Base-by-base conservation (phyloP, 1,140 invertebrate species). In the Caerostris darwini region DNA sequence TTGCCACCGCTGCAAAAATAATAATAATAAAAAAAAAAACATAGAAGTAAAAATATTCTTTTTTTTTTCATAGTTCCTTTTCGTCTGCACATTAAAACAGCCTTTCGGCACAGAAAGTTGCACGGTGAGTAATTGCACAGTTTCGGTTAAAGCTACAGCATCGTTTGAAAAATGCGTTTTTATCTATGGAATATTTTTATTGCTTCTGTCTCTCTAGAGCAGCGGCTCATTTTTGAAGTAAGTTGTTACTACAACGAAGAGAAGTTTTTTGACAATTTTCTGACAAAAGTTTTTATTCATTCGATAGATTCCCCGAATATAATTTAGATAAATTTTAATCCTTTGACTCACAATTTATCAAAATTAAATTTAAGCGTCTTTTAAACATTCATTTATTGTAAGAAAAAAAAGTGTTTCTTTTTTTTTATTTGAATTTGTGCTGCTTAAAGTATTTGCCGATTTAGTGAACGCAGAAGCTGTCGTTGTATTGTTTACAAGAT, bases 51-150 rank as follows among this genome's bases (percentile, higher is more conserved):
- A 59, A 59, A n/a, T n/a, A 17, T 67, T 67, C n/a, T 69, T 50
- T 77, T 77, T 77, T 77, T 14, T n/a, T 71, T 83, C 2, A 14
- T 7, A 17, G 34, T n/a, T 88, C 59, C 58, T 50, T 57, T 64
- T 61, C 58, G 86, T 88, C 61, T 88, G 90, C 90, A 82, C 56
- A 82, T 91, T 91, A 91, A 91, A 91, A 91, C 69, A 71, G 59
- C 82, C 77, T 93, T 93, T 93, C 92, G 81, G 83, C 92, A 87
- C 81, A 53, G 61, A 87, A 93, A 93, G 92, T 93, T 71, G 82
- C 67, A 87, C n/a, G 58, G 61, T 93, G 92, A 93, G 92, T 93
- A 93, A 93, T 93, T 58, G 83, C 83, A 56, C 77, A 67, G 81
- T 86, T 92, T 71, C 61, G 54, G 56, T 50, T 54, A 92, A 92